Evolutionary conservation across 1,140 invertebrate species (phyloP).

Genomic region (Andrena cerasifolii): DNA sequence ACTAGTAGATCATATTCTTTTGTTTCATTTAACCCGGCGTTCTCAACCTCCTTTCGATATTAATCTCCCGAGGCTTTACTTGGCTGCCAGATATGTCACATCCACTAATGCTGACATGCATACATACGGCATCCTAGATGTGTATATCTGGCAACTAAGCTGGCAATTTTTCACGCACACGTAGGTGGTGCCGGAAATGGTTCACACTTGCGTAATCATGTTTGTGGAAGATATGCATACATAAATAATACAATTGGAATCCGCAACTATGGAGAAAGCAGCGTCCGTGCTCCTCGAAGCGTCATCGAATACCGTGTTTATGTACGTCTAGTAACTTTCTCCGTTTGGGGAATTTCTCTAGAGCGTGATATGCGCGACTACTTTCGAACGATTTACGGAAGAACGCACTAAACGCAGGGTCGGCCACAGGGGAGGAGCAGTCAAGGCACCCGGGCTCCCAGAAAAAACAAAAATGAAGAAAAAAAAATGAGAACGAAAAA

Average conservation of each 20-base stretch:
- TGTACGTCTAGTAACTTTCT: no score
- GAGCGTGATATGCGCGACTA: no score
- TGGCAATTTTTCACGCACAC: background rate
- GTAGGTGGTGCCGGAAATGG: background rate
- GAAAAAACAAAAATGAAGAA: no score
- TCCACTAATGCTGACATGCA: background rate
- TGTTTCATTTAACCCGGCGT: background rate
- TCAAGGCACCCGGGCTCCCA: no score
- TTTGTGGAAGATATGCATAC: background rate
- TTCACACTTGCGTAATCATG: slow-evolving; percentile 21
- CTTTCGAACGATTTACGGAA: no score
- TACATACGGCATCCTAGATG: background rate
- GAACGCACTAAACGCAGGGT: no score
- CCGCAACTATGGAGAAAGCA: background rate
- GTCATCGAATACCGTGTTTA: background rate
- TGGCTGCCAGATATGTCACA: background rate
- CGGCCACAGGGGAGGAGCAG: no score
- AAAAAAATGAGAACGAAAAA: no score
- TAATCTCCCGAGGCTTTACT: background rate
- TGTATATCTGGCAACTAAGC: background rate
- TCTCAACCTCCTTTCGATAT: background rate
- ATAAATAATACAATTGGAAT: slow-evolving; percentile 24
- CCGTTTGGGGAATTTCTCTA: slow-evolving; percentile 6
- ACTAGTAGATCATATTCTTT: no score
- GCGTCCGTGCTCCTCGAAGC: background rate